Percentiles rank a stretch among this genome's conserved stretches.
phyloP scores from a whole-genome alignment of 2,113 vertebrate species.

The Diadophis punctatus region DNA sequence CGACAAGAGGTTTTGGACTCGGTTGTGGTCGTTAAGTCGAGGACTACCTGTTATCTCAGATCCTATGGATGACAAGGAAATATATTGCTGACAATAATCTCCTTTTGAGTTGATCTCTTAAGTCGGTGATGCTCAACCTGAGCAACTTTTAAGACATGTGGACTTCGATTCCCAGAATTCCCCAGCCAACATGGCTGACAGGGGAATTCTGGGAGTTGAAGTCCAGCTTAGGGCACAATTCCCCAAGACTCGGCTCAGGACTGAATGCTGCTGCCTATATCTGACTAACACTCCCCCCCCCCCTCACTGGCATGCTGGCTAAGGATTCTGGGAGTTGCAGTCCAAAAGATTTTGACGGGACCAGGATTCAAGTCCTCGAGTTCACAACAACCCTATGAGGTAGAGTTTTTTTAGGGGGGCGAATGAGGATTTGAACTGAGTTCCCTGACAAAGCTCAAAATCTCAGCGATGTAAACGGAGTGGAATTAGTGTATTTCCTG shows the following conservation, averaged over 20 bases:
- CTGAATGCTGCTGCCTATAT: too few relatives aligned
- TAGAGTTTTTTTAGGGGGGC: not conserved
- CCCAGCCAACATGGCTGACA: too few relatives aligned
- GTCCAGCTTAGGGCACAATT: not conserved
- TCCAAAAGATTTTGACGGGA: not conserved
- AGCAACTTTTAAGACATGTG: too few relatives aligned
- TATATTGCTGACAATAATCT: too few relatives aligned
- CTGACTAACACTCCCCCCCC: not conserved
- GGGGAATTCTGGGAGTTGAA: too few relatives aligned
- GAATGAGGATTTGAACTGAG: not conserved
- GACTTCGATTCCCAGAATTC: too few relatives aligned
- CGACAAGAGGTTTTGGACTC: too few relatives aligned
- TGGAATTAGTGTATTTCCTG: not conserved
- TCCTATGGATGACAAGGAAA: too few relatives aligned
- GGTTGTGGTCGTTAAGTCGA: too few relatives aligned
- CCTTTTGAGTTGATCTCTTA: not conserved
- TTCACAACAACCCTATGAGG: not conserved
- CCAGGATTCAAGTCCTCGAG: not conserved
- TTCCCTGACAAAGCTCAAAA: not conserved
- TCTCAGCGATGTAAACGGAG: not conserved
- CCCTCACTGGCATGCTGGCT: not conserved
- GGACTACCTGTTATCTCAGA: too few relatives aligned
- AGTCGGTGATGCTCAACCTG: not conserved
- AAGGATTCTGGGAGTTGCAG: not conserved
- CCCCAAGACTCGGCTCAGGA: not conserved